These are phyloP conservation scores for Zootermopsis nevadensis DNA, from an alignment of 2,888 invertebrate species.

Conservation along the genomic window DNA sequence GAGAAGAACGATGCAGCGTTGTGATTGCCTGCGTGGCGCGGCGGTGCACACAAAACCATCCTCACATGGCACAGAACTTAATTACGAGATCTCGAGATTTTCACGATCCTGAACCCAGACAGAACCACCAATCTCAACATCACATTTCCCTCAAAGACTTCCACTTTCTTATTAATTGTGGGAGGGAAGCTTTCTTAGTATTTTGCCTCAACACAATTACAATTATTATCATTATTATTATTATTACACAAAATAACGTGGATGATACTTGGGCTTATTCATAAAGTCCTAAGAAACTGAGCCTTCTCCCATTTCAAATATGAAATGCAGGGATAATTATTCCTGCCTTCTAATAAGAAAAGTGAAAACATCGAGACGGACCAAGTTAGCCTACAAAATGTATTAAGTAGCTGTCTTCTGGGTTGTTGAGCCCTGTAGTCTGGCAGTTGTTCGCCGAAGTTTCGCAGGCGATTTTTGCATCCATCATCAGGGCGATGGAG, in stretches of 20 bases:
- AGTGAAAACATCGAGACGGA: too few species aligned
- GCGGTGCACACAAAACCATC: background rate
- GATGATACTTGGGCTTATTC: background rate
- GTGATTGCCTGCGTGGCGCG: background rate
- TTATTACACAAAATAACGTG: conserved; percentile 17
- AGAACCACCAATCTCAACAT: conserved; percentile 17
- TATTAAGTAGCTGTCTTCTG: too few species aligned
- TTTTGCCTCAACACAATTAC: conserved; percentile 8
- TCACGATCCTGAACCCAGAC: background rate
- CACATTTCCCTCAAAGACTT: conserved; percentile 6
- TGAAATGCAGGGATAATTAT: background rate
- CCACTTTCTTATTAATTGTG: conserved; percentile 30
- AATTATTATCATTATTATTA: conserved; percentile 19
- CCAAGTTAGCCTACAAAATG: too few species aligned
- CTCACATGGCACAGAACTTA: conserved; percentile 25
- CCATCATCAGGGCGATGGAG: too few species aligned
- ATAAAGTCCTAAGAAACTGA: background rate
- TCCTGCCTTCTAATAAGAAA: background rate
- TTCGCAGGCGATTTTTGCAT: too few species aligned
- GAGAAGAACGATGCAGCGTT: background rate
- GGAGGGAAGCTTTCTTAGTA: background rate
- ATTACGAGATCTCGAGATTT: conserved; percentile 24
- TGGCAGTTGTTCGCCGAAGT: too few species aligned
- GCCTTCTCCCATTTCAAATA: background rate
- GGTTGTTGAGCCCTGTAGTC: too few species aligned